Base-by-base conservation (phyloP, 2,888 invertebrate species). In the Eupithecia vulgata region DNA sequence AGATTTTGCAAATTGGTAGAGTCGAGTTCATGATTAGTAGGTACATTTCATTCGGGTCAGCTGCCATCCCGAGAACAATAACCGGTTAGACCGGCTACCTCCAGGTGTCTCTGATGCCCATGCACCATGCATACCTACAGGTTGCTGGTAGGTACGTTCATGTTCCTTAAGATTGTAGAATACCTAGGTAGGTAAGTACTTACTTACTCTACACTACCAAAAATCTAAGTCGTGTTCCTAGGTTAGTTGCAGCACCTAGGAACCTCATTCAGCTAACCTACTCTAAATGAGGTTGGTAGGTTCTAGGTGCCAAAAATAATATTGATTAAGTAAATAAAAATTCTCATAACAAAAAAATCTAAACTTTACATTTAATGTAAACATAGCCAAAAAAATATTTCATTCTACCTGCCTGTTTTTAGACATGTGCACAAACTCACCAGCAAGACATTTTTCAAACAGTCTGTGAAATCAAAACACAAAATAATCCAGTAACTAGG, bases 31-130 rank as follows among this genome's bases (percentile, higher is more conserved):
- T 25, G 5, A 57, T 57, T 57, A 25, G 21, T 52, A 21, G 5
- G 2, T n/a, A 61, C 52, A 62, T 68, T 68, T 42, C 57, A 37
- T 35, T 37, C 35, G n/a, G 37, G 61, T 61, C 17, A 30, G 34
- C 34, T 34, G 61, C 61, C 34, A 61, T 61, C 61, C 61, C 61
- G 12, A 61, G 30, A 57, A 69, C 52, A 62, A 67, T 67, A 73
- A 73, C 73, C 70, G 67, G 73, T 67, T 67, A 42, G 37, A 73
- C 73, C 73, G 73, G 70, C 67, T 73, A 59, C 21, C 52, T 30
- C 48, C 67, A 48, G 59, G 35, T 67, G 42, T 40, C 61, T 68
- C 15, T 17, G 30, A 65, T 65, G n/a, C 21, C 37, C 21, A 8
- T 61, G 61, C 61, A 61, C 17, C 34, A 61, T 17, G 61, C 34